A percentile compares a stretch with the other conserved stretches of the same genome.
Evolutionary conservation across 2,113 vertebrate species (phyloP).

Genomic region (Reinhardtius hippoglossoides): DNA sequence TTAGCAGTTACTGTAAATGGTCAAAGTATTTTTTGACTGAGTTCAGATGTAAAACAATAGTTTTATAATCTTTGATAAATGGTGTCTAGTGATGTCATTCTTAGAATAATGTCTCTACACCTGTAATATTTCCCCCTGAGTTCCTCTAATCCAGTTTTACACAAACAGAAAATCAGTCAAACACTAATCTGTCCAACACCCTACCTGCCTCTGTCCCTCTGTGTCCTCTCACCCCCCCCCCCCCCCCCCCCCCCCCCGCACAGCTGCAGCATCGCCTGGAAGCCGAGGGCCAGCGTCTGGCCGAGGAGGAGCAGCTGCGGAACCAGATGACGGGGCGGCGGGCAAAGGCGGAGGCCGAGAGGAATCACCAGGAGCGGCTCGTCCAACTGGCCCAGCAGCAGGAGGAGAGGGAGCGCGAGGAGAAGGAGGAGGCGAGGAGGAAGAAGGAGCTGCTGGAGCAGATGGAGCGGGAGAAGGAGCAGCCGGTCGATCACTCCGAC

Average conservation of each 20-base stretch:
- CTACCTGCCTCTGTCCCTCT: conserved; percentile 42
- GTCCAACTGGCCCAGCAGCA: conserved; percentile 90
- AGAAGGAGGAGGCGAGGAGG: conserved; percentile 88
- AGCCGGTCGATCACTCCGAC: conserved; percentile 95
- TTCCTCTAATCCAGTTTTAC: neutral
- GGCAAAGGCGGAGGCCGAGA: conserved; percentile 94
- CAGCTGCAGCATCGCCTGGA: conserved; percentile 90
- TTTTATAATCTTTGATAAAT: neutral
- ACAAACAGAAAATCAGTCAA: neutral
- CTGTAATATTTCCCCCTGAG: too few relatives aligned
- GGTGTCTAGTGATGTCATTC: conserved; percentile 6
- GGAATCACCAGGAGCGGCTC: conserved; percentile 93
- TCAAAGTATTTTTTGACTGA: neutral
- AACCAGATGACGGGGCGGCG: conserved; percentile 96
- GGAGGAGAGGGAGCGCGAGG: conserved; percentile 89
- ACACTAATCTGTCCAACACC: neutral
- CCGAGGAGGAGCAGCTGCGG: conserved; percentile 90
- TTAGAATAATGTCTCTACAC: neutral
- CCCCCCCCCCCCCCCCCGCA: conserved; percentile 16
- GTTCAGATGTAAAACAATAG: neutral
- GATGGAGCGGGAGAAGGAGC: conserved; percentile 92
- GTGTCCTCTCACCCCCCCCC: conserved; percentile 5
- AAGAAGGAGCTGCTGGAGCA: conserved; percentile 95
- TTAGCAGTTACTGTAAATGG: neutral
- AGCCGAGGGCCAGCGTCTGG: conserved; percentile 90